Evolutionary conservation across 2,113 vertebrate genomes (phyloP).

Genomic region (Ceyx melanurus): DNA sequence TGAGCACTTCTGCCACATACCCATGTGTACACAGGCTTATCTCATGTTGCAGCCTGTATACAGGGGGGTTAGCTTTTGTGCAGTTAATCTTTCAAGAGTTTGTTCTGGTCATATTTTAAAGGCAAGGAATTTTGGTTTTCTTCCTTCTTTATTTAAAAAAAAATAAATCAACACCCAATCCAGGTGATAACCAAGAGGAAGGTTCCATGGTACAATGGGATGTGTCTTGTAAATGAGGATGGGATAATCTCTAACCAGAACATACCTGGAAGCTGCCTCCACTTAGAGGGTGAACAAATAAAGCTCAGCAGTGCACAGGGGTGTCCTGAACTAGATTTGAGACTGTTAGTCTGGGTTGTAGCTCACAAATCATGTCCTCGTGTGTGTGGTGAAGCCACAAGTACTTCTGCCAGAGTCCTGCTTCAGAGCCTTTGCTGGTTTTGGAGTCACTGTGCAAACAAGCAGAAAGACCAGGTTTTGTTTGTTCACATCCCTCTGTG

Average conservation of each 20-base stretch:
- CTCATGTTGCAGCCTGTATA: background rate
- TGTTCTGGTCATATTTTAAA: background rate
- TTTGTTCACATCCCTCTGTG: background rate
- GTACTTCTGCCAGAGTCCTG: background rate
- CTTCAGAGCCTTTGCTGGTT: background rate
- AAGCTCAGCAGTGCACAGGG: background rate
- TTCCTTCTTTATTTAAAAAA: background rate
- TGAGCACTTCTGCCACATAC: background rate
- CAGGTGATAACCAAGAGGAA: background rate
- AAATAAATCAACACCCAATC: background rate
- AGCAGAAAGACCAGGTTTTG: background rate
- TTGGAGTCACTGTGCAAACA: background rate
- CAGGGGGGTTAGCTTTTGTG: background rate
- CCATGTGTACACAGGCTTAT: background rate
- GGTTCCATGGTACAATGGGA: background rate
- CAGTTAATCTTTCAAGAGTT: background rate
- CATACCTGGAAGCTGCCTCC: background rate
- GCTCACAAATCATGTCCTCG: background rate
- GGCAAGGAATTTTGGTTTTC: background rate
- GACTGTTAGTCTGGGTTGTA: background rate
- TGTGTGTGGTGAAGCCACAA: background rate
- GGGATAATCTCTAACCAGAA: background rate
- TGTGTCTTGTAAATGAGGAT: background rate
- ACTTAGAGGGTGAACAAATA: background rate
- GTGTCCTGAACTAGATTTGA: background rate